Percentiles rank a stretch among this genome's conserved stretches.
phyloP scores from a whole-genome alignment of 2,113 vertebrate genomes.

The Onychostruthus taczanowskii region DNA sequence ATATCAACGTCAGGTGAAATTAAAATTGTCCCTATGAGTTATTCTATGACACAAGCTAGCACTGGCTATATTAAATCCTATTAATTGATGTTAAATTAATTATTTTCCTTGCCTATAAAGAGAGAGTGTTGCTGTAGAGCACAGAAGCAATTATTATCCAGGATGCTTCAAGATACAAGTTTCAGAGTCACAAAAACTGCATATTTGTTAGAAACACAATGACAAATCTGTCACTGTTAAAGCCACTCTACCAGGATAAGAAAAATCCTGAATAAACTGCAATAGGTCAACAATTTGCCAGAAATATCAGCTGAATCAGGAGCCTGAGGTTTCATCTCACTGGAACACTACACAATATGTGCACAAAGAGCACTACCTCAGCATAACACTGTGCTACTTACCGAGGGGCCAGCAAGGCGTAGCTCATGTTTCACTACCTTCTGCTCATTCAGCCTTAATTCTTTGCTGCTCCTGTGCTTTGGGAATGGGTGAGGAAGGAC shows the following conservation, averaged over 20 bases:
- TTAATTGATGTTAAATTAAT: constrained; percentile 42
- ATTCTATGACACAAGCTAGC: background rate
- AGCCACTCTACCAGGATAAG: constrained; percentile 10
- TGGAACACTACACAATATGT: background rate
- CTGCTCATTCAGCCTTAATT: background rate
- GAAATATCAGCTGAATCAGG: constrained; percentile 62
- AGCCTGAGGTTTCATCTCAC: constrained; percentile 25
- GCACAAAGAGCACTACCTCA: constrained; percentile 23
- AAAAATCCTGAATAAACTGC: constrained; percentile 35
- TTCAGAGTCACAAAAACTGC: background rate
- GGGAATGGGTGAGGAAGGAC: background rate
- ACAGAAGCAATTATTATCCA: background rate
- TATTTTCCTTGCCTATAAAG: constrained; percentile 5
- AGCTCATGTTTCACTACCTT: background rate
- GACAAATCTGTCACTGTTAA: constrained; percentile 31
- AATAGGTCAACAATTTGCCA: constrained; percentile 55
- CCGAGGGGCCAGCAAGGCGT: background rate
- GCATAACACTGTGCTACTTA: constrained; percentile 16
- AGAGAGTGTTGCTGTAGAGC: background rate
- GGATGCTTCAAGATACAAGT: background rate
- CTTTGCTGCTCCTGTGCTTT: background rate
- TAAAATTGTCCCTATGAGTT: constrained; percentile 21
- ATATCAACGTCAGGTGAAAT: constrained; percentile 5
- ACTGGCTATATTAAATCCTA: background rate
- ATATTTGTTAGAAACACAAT: constrained; percentile 21